Evolutionary conservation across 2,113 vertebrate genomes (phyloP).

Genomic region (Corvus cornix): DNA sequence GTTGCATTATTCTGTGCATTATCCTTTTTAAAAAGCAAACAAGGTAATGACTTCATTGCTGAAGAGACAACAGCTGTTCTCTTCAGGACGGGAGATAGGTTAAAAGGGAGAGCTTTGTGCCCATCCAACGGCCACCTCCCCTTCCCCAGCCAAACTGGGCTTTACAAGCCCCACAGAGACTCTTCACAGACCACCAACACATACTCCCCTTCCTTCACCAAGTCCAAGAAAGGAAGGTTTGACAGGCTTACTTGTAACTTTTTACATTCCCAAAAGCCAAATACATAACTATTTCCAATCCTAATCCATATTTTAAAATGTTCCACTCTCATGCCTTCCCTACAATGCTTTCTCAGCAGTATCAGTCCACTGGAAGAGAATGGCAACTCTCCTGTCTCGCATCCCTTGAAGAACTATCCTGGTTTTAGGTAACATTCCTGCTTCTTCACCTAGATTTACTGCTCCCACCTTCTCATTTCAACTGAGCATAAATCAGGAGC

Average conservation of each 20-base stretch:
- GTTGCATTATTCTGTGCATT: not conserved
- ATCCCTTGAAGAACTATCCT: not conserved
- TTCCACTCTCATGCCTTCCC: not conserved
- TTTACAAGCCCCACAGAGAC: not conserved
- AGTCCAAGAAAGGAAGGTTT: not conserved
- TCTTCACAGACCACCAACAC: not conserved
- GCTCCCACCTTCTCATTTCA: not conserved
- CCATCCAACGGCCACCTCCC: not conserved
- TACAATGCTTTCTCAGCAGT: not conserved
- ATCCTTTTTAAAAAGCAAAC: not conserved
- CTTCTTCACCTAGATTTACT: not conserved
- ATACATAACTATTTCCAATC: not conserved
- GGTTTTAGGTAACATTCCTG: not conserved
- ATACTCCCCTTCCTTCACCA: not conserved
- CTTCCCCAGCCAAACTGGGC: rapidly evolving
- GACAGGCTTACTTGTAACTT: not conserved
- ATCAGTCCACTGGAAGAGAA: not conserved
- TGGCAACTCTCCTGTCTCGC: rapidly evolving
- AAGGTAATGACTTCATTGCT: not conserved
- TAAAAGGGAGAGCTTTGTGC: not conserved
- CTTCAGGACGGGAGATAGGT: rapidly evolving
- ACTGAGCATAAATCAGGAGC: not conserved
- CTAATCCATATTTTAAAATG: not conserved
- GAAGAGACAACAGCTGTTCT: not conserved
- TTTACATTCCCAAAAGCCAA: not conserved